Conservation (phyloP, 37 sponge, comb jelly and placozoan species). For the Amphimedon queenslandica region DNA sequence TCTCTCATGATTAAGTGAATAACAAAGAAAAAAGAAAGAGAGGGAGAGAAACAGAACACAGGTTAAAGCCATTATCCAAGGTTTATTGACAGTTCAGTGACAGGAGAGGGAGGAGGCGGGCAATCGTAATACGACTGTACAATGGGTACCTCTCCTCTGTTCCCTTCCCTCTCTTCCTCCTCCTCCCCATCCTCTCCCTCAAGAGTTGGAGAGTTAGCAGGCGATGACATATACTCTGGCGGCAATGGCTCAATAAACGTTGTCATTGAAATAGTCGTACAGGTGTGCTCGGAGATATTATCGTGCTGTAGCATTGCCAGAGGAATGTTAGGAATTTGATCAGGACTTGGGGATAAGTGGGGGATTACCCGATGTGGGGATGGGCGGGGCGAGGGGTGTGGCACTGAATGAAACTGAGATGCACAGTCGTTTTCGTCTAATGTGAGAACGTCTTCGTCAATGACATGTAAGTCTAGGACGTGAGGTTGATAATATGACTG, state of each 20-base stretch:
- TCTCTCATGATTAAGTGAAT: neutral
- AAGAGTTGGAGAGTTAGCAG: neutral
- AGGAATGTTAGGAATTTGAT: neutral
- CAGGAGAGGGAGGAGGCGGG: slow-evolving; percentile 3
- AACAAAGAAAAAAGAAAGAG: neutral
- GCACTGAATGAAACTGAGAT: no score
- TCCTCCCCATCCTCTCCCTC: neutral
- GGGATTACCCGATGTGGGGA: no score
- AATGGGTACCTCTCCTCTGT: neutral
- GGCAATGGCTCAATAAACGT: neutral
- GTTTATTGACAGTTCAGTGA: neutral
- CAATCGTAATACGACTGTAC: neutral
- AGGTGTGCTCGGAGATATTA: slow-evolving; percentile 7
- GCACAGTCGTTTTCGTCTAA: neutral
- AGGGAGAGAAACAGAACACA: neutral
- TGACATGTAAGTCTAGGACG: no score
- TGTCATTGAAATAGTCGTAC: neutral
- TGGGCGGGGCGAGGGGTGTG: no score
- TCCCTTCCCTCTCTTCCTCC: no score
- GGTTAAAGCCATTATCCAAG: no score
- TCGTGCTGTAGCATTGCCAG: neutral
- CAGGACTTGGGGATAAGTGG: no score
- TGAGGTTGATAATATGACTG: neutral
- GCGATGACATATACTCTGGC: neutral
- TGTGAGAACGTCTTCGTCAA: neutral